Percentiles rank a stretch among this genome's conserved stretches.
Evolutionary conservation across 1,140 invertebrate genomes (phyloP).

Genomic region (Drosophila serrata): DNA sequence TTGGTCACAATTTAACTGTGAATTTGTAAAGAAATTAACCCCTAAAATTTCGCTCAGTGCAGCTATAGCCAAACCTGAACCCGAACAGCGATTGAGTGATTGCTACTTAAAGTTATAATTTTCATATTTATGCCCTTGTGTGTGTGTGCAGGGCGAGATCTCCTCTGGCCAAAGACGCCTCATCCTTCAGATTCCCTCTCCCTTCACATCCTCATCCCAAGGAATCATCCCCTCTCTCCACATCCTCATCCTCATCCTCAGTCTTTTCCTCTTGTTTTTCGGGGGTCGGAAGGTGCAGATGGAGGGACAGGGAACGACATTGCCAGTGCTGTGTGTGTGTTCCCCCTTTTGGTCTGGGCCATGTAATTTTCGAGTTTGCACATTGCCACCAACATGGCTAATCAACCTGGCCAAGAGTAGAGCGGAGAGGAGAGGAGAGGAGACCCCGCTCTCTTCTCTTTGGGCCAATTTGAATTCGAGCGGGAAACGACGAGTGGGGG

Average conservation of each 20-base stretch:
- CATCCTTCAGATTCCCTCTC: constrained; percentile 17
- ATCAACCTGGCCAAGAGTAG: constrained; percentile 56
- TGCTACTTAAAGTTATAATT: constrained; percentile 85
- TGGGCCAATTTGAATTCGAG: constrained; percentile 78
- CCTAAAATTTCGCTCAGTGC: constrained; percentile 10
- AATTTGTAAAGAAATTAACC: too few species aligned
- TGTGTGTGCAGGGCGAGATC: constrained; percentile 42
- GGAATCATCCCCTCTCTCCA: neutral
- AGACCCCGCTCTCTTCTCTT: constrained; percentile 4
- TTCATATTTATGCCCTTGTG: constrained; percentile 82
- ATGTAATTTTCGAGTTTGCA: constrained; percentile 84
- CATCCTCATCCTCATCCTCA: neutral
- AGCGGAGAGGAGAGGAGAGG: neutral
- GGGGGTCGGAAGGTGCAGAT: constrained; percentile 16
- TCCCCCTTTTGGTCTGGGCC: constrained; percentile 53
- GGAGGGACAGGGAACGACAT: constrained; percentile 40
- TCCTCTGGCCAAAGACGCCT: constrained; percentile 44
- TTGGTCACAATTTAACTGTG: too few species aligned
- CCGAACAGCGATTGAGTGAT: constrained; percentile 84
- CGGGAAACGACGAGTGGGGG: neutral
- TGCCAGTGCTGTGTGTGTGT: constrained; percentile 43
- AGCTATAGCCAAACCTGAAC: constrained; percentile 23
- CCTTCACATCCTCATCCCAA: neutral
- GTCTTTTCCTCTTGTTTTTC: neutral
- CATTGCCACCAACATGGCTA: constrained; percentile 83